Conservation (phyloP, 2,113 vertebrate genomes). For the Engystomops pustulosus region DNA sequence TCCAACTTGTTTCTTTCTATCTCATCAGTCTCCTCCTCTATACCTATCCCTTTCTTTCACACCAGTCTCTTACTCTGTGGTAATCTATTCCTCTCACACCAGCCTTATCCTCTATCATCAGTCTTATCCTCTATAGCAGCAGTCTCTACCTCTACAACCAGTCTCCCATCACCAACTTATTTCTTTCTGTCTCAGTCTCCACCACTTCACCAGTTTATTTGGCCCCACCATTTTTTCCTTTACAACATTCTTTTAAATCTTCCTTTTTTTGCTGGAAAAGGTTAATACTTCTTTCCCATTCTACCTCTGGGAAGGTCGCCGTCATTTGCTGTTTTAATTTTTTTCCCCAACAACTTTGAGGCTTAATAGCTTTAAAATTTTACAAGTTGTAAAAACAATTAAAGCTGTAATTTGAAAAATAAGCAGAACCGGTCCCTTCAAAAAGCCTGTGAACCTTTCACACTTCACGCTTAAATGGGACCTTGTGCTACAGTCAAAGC, state of each 20-base stretch:
- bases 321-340: conserved; percentile 71
- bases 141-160: neutral
- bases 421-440: conserved; percentile 77
- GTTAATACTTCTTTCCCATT: conserved; percentile 1
- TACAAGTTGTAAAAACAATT: conserved; percentile 87
- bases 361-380: conserved; percentile 87
- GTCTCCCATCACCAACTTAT: no score
- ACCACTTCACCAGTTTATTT: neutral
- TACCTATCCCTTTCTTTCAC: neutral
- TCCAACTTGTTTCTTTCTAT: neutral
- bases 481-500: conserved; percentile 71
- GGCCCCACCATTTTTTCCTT: neutral
- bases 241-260: neutral
- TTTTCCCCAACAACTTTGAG: conserved; percentile 77
- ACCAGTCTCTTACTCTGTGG: neutral
- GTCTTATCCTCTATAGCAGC: neutral
- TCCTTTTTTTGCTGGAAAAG: neutral
- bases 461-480: conserved; percentile 81
- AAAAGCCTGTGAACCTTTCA: conserved; percentile 81
- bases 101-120: neutral
- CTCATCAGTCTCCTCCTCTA: neutral
- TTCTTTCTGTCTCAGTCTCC: neutral
- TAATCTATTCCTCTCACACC: neutral
- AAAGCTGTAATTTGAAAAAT: conserved; percentile 83
- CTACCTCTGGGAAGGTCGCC: conserved; percentile 63